Evolutionary conservation across 1,140 invertebrate genomes (phyloP).

Genomic region (Sitobion miscanthi): DNA sequence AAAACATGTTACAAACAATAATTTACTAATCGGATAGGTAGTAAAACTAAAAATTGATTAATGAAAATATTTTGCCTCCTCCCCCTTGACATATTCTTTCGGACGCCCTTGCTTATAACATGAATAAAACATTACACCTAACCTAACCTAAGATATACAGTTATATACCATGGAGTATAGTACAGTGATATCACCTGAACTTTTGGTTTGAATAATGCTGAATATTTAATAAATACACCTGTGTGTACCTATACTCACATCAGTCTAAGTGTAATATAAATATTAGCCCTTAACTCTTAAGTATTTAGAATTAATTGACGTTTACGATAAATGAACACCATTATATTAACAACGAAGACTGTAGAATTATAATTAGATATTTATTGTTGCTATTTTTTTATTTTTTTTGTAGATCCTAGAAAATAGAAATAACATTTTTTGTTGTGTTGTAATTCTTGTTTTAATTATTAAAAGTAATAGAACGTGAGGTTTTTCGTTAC

Average conservation of each 20-base stretch:
- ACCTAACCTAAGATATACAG: too few relatives aligned
- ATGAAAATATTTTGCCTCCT: too few relatives aligned
- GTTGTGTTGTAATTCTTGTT: slow-evolving; percentile 10
- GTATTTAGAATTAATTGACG: background rate
- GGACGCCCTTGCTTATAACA: too few relatives aligned
- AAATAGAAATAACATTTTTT: background rate
- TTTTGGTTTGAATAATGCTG: background rate
- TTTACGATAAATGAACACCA: background rate
- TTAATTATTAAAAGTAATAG: slow-evolving; percentile 37
- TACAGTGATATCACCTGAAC: background rate
- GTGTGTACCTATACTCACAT: too few relatives aligned
- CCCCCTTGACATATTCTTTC: too few relatives aligned
- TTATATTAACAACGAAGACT: background rate
- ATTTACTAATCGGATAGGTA: too few relatives aligned
- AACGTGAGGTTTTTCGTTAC: slow-evolving; percentile 42
- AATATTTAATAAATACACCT: background rate
- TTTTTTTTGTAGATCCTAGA: background rate
- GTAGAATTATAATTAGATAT: background rate
- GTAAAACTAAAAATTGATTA: too few relatives aligned
- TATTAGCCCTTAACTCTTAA: too few relatives aligned
- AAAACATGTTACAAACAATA: too few relatives aligned
- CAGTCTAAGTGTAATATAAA: too few relatives aligned
- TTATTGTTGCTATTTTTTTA: background rate
- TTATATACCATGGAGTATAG: too few relatives aligned
- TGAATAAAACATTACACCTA: too few relatives aligned